phyloP scores from a whole-genome alignment of 2,113 vertebrate species.

The Pterocles gutturalis region DNA sequence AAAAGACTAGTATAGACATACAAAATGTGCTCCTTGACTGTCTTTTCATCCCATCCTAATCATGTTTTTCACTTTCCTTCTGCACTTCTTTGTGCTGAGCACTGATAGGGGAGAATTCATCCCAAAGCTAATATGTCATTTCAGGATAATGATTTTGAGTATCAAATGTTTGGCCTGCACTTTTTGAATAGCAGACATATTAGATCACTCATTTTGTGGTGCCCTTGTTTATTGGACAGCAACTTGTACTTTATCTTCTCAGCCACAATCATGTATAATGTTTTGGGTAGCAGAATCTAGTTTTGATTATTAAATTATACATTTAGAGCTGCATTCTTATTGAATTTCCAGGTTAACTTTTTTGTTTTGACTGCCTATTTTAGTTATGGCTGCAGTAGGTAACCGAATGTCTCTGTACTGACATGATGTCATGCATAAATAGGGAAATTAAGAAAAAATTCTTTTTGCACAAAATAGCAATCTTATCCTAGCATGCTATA shows the following conservation, averaged over 20 bases:
- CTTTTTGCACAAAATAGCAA: not conserved
- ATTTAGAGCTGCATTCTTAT: not conserved
- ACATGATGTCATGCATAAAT: not conserved
- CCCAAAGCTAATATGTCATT: not conserved
- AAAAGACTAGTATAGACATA: not conserved
- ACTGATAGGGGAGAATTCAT: not conserved
- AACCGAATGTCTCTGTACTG: not conserved
- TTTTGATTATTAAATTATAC: conserved; percentile 8
- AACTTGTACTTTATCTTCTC: conserved; percentile 13
- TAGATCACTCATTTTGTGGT: conserved; percentile 32
- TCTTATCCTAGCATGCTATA: not conserved
- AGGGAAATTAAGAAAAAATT: not conserved
- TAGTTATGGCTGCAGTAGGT: conserved; percentile 14
- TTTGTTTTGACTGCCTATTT: conserved; percentile 21
- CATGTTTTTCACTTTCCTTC: not conserved
- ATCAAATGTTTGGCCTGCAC: not conserved
- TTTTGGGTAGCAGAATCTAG: conserved; percentile 18
- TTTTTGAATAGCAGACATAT: conserved; percentile 31
- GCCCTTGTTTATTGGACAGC: conserved; percentile 15
- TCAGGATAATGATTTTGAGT: not conserved
- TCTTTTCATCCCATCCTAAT: not conserved
- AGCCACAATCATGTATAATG: not conserved
- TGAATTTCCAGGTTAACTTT: not conserved
- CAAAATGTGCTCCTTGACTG: not conserved
- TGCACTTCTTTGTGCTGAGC: not conserved